These are phyloP conservation scores for Tursiops truncatus DNA, from an alignment of 2,113 vertebrate species.

Conservation along the genomic window DNA sequence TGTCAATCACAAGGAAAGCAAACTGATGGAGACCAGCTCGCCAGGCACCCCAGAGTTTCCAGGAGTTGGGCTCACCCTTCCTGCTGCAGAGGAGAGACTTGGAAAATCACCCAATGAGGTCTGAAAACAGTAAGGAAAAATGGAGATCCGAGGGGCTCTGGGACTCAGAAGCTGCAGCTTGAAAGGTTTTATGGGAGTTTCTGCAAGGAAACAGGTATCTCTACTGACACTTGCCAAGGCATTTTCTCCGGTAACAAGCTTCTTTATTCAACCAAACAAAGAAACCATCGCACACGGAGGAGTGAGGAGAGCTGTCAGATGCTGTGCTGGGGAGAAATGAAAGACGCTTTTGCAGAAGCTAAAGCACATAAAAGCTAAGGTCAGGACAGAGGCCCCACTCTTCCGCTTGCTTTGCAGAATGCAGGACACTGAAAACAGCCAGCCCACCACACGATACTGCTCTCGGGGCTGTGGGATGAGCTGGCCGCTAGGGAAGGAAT, in stretches of 20 bases:
- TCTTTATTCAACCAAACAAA: conserved; percentile 73
- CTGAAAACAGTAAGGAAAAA: not conserved
- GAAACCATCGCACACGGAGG: not conserved
- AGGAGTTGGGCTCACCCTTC: not conserved
- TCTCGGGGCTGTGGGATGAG: fast-evolving
- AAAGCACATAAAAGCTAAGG: conserved; percentile 21
- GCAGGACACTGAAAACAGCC: not conserved
- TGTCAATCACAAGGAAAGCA: not conserved
- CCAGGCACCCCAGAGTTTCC: fast-evolving
- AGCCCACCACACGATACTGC: fast-evolving
- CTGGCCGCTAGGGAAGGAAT: fast-evolving
- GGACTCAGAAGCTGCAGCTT: not conserved
- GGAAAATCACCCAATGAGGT: not conserved
- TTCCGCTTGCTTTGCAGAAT: fast-evolving
- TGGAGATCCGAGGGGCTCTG: not conserved
- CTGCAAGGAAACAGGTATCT: conserved; percentile 61
- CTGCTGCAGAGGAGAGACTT: not conserved
- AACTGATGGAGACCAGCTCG: fast-evolving
- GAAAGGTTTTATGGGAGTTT: conserved; percentile 47
- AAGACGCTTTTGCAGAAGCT: not conserved
- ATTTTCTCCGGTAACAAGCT: conserved; percentile 49
- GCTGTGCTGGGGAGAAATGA: conserved; percentile 35
- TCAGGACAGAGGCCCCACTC: not conserved
- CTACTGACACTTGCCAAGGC: conserved; percentile 47
- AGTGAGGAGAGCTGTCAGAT: conserved; percentile 45